Conservation (phyloP, 2,113 vertebrate species). For the Azemiops feae region DNA sequence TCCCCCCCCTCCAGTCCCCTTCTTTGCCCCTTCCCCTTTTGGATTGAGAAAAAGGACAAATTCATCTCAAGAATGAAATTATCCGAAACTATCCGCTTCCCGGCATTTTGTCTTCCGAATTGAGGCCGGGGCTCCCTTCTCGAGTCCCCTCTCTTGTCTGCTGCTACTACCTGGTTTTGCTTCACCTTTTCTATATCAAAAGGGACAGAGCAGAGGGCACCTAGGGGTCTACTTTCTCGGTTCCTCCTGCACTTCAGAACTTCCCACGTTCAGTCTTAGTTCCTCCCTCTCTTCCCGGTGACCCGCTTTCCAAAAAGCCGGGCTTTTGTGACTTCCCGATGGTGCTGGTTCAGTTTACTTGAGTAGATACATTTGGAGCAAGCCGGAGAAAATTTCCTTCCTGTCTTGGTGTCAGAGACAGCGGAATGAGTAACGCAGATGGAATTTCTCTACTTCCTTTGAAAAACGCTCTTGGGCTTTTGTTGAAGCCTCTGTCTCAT, state of each 20-base stretch:
- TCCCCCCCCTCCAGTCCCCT: no score
- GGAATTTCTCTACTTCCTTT: background rate
- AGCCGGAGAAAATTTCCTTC: background rate
- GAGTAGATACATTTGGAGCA: background rate
- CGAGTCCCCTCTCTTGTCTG: background rate
- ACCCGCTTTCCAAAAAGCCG: background rate
- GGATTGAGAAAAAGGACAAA: background rate
- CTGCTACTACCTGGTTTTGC: no score
- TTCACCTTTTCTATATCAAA: no score
- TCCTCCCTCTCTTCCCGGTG: background rate
- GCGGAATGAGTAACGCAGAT: background rate
- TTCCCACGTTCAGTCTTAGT: rapidly evolving
- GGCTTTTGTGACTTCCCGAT: background rate
- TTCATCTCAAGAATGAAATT: background rate
- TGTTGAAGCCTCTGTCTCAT: background rate
- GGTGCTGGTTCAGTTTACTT: no score
- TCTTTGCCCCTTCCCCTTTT: background rate
- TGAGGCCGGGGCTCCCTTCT: no score
- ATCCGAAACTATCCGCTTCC: background rate
- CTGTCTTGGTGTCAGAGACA: background rate
- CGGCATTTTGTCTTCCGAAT: background rate
- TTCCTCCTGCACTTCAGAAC: background rate
- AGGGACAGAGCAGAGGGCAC: background rate
- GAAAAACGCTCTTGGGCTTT: background rate
- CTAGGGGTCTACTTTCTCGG: background rate